Percentiles rank a stretch among this genome's conserved stretches.
Evolutionary conservation across 2,888 invertebrate genomes (phyloP).

Genomic region (Bombylius discolor): DNA sequence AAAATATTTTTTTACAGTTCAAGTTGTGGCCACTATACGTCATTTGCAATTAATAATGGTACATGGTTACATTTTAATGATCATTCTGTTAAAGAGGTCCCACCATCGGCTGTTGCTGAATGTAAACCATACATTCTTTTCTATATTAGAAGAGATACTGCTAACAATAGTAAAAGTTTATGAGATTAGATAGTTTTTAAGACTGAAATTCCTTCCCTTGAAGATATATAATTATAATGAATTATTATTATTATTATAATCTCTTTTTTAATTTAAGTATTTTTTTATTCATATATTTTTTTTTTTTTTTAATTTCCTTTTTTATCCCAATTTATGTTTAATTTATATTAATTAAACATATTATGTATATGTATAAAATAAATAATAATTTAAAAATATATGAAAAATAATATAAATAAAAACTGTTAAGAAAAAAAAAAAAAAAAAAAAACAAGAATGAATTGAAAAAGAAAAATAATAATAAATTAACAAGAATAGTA

Average conservation of each 20-base stretch:
- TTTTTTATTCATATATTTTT: not conserved
- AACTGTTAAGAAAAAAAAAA: not conserved
- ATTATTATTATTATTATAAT: too few species aligned
- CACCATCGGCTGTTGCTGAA: constrained; percentile 52
- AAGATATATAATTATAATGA: too few species aligned
- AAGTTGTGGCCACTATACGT: constrained; percentile 74
- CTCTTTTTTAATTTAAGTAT: too few species aligned
- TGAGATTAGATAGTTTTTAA: constrained; percentile 13
- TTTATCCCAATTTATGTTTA: not conserved
- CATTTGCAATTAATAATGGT: constrained; percentile 65
- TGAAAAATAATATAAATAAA: not conserved
- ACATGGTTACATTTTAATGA: constrained; percentile 83
- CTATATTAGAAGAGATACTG: constrained; percentile 56
- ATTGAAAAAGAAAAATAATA: not conserved
- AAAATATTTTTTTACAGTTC: constrained; percentile 41
- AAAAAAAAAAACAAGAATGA: not conserved
- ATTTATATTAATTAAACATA: not conserved
- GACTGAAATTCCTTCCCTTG: constrained; percentile 7
- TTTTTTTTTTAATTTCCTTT: not conserved
- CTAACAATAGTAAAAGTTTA: constrained; percentile 11
- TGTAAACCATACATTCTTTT: constrained; percentile 79
- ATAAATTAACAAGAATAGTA: not conserved
- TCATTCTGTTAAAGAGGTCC: constrained; percentile 52
- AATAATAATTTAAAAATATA: not conserved
- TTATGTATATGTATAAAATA: not conserved